phyloP scores from a whole-genome alignment of 2,113 vertebrate genomes.

The Rhinolophus ferrumequinum region DNA sequence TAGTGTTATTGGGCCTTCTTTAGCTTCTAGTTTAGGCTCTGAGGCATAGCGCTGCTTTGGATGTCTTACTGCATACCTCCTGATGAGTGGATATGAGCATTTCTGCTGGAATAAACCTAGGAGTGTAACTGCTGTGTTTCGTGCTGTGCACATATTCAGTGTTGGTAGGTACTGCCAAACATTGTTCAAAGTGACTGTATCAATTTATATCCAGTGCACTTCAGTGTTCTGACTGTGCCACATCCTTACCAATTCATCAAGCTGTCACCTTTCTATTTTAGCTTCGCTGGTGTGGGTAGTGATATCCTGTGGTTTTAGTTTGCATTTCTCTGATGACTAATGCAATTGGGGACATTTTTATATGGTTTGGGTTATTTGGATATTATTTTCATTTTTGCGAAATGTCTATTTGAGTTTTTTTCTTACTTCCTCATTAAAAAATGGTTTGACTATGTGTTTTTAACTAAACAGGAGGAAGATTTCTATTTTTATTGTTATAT shows the following conservation, averaged over 20 bases:
- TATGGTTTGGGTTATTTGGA: background rate
- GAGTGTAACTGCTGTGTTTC: accelerated
- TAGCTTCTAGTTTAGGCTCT: background rate
- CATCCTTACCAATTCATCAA: accelerated
- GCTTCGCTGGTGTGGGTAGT: accelerated
- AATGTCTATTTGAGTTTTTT: background rate
- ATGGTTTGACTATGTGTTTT: background rate
- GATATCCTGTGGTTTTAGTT: background rate
- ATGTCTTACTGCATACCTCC: background rate
- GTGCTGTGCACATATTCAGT: accelerated
- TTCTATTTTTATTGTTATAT: background rate
- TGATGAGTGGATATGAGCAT: accelerated
- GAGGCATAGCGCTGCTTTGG: background rate
- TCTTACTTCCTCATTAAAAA: background rate
- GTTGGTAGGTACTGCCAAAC: background rate
- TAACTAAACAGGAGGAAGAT: background rate
- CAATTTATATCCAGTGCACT: accelerated
- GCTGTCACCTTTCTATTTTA: background rate
- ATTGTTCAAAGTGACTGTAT: background rate
- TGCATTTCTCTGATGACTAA: background rate
- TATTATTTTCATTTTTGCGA: background rate
- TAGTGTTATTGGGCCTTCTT: background rate
- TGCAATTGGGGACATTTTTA: background rate
- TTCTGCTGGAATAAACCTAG: background rate
- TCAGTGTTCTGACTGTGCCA: no score